A percentile compares a stretch with the other conserved stretches of the same genome.
phyloP scores from a whole-genome alignment of 2,888 invertebrate species.

The Cataglyphis altisquamis region DNA sequence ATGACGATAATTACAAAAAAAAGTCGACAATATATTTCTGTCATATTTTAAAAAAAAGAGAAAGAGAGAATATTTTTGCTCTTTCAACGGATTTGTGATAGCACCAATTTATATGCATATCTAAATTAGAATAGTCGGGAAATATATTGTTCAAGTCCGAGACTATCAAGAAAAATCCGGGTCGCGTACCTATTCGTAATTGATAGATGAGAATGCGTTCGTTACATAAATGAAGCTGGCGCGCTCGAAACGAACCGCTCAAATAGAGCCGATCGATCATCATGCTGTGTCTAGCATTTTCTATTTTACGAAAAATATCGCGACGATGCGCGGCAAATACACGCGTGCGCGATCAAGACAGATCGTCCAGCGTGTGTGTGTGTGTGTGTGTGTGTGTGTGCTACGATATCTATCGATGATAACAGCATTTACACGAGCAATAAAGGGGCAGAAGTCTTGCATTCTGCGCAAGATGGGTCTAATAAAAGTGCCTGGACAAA shows the following conservation, averaged over 20 bases:
- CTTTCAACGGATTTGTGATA: neutral
- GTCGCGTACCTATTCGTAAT: slow-evolving; percentile 24
- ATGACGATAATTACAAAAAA: neutral
- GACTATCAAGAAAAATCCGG: slow-evolving; percentile 34
- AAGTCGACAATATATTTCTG: neutral
- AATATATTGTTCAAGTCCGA: slow-evolving; percentile 13
- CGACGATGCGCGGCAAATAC: neutral
- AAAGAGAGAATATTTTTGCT: neutral
- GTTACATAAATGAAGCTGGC: slow-evolving; percentile 27
- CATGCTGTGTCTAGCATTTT: slow-evolving; percentile 27
- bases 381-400: too few species aligned
- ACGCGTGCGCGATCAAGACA: slow-evolving; percentile 12
- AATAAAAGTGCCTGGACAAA: slow-evolving; percentile 53
- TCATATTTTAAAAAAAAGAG: neutral
- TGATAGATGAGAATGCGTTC: slow-evolving; percentile 34
- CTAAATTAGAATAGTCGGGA: neutral
- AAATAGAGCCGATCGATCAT: slow-evolving; percentile 27
- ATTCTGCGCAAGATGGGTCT: slow-evolving; percentile 36
- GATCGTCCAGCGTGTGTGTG: neutral
- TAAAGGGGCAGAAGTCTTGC: slow-evolving; percentile 43
- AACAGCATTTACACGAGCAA: slow-evolving; percentile 42
- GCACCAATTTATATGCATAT: neutral
- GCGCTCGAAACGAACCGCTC: slow-evolving; percentile 3
- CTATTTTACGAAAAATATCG: slow-evolving; percentile 1
- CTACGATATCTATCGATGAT: slow-evolving; percentile 33